Base-by-base conservation (phyloP, 1,140 invertebrate species). In the Euura saliciscinereae region DNA sequence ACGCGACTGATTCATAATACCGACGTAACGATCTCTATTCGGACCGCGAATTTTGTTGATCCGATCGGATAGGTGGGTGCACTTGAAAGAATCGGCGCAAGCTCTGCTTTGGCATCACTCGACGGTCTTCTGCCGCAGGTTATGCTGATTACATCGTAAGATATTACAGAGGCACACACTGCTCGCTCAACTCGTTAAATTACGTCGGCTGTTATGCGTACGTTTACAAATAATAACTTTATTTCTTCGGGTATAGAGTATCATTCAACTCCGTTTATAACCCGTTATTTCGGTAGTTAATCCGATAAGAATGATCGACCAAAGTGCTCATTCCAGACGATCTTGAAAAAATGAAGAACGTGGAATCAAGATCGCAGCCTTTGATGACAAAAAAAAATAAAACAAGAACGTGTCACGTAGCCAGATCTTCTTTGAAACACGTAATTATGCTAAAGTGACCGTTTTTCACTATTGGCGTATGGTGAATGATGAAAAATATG, bases 171-270 rank as follows among this genome's bases (percentile, higher is more conserved):
- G 51, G 51, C 51, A 11, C 28, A 28, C 28, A 28, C 28, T 59
- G n/a, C 4, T 59, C 51, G 13, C 8, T 59, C 6, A 59, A n/a
- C 51, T 59, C 51, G 51, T 59, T 8, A 59, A 59, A 59, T 59
- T 59, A 59, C 51, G 51, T 59, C 13, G 28, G 28, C 28, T 28
- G 28, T 28, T 28, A 28, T 1, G 28, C 28, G 28, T 28, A 28
- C 10, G 4, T n/a, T n/a, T 59, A 59, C 51, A 59, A 59, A 59
- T 59, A 59, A 59, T 59, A 59, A 59, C 51, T 59, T 59, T 59
- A 59, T 59, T 59, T 59, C 51, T 6, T n/a, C 28, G 28, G 28
- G 28, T 28, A n/a, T n/a, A n/a, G n/a, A 28, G 28, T 28, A 28
- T 28, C 28, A 28, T 28, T 28, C 28, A 28, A 28, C 28, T 28